Percentiles rank a stretch among this genome's conserved stretches.
Evolutionary conservation across 2,113 vertebrate genomes (phyloP).

Genomic region (Microcebus ravelobensis): DNA sequence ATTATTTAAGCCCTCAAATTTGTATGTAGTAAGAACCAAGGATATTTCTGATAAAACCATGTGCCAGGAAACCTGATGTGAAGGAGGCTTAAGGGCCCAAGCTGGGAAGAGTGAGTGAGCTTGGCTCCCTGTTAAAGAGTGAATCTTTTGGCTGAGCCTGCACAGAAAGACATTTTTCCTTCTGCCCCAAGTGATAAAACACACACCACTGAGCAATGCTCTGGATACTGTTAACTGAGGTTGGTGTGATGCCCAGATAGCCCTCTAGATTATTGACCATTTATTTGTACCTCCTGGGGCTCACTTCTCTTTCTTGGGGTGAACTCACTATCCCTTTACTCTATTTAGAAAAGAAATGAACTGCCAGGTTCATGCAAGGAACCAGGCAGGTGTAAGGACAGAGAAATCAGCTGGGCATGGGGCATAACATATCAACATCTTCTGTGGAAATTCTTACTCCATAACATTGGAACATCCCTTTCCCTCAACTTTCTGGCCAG

Average conservation of each 20-base stretch:
- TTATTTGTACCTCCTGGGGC: background rate
- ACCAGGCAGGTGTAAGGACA: background rate
- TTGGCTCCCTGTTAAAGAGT: background rate
- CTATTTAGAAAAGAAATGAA: conserved; percentile 33
- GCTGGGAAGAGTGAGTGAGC: background rate
- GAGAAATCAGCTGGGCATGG: background rate
- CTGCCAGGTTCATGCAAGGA: background rate
- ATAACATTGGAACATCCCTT: background rate
- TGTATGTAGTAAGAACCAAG: background rate
- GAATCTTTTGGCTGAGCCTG: background rate
- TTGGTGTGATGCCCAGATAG: background rate
- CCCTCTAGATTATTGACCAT: background rate
- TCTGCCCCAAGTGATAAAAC: conserved; percentile 26
- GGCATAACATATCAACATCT: background rate
- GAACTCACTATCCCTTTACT: background rate
- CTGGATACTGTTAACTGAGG: background rate
- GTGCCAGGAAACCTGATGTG: background rate
- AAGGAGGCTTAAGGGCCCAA: background rate
- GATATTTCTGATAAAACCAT: conserved; percentile 9
- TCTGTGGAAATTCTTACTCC: background rate
- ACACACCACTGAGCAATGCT: background rate
- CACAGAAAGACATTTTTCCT: background rate
- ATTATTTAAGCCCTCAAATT: conserved; percentile 9
- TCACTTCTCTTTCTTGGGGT: background rate
- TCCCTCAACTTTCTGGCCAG: background rate